Conservation (phyloP, 2,797 vertebrate species). For the Molossus molossus region DNA sequence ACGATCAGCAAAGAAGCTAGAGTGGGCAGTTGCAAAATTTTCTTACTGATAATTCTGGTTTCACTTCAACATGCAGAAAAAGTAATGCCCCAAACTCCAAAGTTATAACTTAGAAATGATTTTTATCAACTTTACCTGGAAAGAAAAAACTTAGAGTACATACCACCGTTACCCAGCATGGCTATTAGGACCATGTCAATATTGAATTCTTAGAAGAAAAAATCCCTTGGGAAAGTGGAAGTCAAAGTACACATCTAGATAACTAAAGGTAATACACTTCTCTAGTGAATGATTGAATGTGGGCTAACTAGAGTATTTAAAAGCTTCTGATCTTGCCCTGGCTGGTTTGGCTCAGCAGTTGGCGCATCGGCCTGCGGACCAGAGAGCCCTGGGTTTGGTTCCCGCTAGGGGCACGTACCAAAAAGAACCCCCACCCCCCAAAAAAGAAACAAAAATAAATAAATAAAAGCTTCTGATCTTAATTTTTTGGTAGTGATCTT, state of each 20-base stretch:
- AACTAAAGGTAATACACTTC: not conserved
- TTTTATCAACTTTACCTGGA: not conserved
- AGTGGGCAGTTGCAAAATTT: not conserved
- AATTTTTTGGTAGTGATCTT: not conserved
- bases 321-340: not conserved
- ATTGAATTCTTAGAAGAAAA: slow-evolving; percentile 15
- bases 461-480: not conserved
- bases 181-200: not conserved
- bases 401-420: no score
- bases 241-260: slow-evolving; percentile 6
- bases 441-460: no score
- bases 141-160: slow-evolving; percentile 15
- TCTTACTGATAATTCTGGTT: not conserved
- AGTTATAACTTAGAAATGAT: not conserved
- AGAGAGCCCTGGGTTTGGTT: no score
- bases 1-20: not conserved
- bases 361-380: no score
- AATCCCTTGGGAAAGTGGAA: not conserved
- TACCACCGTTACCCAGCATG: not conserved
- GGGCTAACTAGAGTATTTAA: not conserved
- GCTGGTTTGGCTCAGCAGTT: no score
- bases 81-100: not conserved
- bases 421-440: no score
- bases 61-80: slow-evolving; percentile 2
- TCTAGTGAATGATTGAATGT: not conserved